Evolutionary conservation across 2,888 invertebrate species (phyloP).

Genomic region (Elysia crispata): DNA sequence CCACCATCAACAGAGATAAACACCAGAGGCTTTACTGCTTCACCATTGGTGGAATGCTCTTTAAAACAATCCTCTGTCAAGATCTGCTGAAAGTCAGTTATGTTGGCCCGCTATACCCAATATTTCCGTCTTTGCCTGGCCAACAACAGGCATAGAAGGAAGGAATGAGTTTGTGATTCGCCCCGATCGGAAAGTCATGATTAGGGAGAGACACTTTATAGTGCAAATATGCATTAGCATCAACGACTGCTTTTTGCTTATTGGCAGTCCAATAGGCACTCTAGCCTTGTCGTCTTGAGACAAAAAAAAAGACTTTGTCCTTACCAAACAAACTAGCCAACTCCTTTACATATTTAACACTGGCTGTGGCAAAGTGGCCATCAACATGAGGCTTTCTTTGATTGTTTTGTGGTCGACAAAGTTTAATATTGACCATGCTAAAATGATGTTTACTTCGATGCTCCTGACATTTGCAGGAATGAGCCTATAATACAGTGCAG

Average conservation of each 20-base stretch:
- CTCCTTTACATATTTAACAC: conserved; percentile 26
- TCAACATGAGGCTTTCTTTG: conserved; percentile 21
- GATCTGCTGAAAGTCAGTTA: conserved; percentile 17
- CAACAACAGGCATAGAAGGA: conserved; percentile 28
- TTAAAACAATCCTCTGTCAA: conserved; percentile 23
- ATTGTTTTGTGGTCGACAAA: conserved; percentile 22
- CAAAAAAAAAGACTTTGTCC: conserved; percentile 11
- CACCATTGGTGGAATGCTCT: conserved; percentile 9
- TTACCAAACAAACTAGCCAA: conserved; percentile 21
- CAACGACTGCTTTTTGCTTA: conserved; percentile 5
- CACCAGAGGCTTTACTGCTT: conserved; percentile 16
- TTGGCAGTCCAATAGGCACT: conserved; percentile 24
- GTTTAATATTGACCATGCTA: conserved; percentile 17
- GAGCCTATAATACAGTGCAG: conserved; percentile 27
- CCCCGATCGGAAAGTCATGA: conserved; percentile 20
- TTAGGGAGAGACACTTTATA: conserved; percentile 17
- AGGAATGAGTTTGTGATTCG: conserved; percentile 27
- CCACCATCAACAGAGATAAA: conserved; percentile 34
- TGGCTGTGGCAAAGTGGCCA: conserved; percentile 16
- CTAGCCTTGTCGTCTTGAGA: conserved; percentile 19
- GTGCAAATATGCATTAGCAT: conserved; percentile 23
- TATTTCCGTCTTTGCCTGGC: conserved; percentile 13
- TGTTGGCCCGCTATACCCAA: conserved; percentile 23
- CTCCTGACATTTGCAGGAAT: conserved; percentile 23
- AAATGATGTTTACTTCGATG: conserved; percentile 6